Base-by-base conservation (phyloP, 1,140 invertebrate species). In the Kradibia gibbosae region DNA sequence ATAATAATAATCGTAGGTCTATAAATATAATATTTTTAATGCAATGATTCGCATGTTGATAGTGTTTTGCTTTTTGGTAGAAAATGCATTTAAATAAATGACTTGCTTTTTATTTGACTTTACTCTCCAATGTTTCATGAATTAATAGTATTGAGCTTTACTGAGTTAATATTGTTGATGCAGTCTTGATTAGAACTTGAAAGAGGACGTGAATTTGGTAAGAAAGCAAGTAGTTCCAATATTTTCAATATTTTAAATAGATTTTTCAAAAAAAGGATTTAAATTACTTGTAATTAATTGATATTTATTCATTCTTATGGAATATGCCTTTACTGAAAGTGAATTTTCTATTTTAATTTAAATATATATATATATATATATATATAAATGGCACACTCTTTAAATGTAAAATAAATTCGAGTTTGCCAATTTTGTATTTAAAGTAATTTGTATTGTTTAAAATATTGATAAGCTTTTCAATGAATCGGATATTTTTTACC, bases 121-220 rank as follows among this genome's bases (percentile, higher is more conserved):
- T 45, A 71, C 22, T 79, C 20, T n/a, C 72, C 0, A 60, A 48
- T 74, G 39, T 81, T 67, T 67, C 70, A 22, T 31, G 34, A 81
- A 75, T 70, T 42, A 81, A 81, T 48, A 70, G n/a, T 17, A 73
- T 11, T 50, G 48, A 1, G n/a, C 42, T 31, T 75, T 67, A 39
- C 50, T 31, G 67, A 39, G 4, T 75, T 60, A n/a, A n/a, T 28
- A 77, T 15, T 76, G 70, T 28, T 55, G 11, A 80, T 80, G 48
- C 25, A 80, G 15, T 39, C n/a, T 53, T 45, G 3, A 80, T 8
- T 70, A 31, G 42, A 53, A 75, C 22, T 11, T 42, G 13, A 71
- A n/a, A 71, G 62, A 36, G 50, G 50, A 76, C 77, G 72, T 82
- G 75, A 82, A 73, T 60, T 7, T 39, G 17, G 0, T n/a, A n/a